Base-by-base conservation (phyloP, 2,888 invertebrate genomes). In the Linyphia triangularis region DNA sequence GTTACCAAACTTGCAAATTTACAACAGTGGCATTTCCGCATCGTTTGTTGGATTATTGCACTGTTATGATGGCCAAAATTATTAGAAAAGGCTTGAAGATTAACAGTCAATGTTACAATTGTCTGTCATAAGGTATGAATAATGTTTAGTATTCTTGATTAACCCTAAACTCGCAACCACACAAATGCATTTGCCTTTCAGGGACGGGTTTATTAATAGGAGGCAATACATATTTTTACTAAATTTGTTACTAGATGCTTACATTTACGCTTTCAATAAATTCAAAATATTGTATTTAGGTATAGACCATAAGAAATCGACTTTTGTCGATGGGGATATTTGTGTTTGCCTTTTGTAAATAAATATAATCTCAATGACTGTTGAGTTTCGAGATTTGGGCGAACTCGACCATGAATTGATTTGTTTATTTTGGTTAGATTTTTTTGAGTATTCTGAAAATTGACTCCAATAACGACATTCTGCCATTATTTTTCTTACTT, bases 11-110 rank as follows among this genome's bases (percentile, higher is more conserved):
- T 22, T 61, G 61, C 30, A 77, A 37, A 77, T 77, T 59, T 61
- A 78, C 78, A 67, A 24, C 43, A 81, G 81, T 77, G 81, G 81
- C 69, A 81, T 81, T 81, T 81, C 81, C 81, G 81, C 69, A 81
- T 69, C 57, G 67, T 81, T 81, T 77, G 24, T 61, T 77, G 75
- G 75, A 63, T 51, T 77, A 59, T 77, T 77, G 22, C 16, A 13
- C 33, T n/a, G 61, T 37, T 37, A 61, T 77, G 61, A 5, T 59
- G 61, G 37, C 24, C 24, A 61, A 77, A 24, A 61, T 63, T 24
- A 43, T 57, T n/a, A 22, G 57, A 37, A 59, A 61, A 77, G 19
- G 37, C 26, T 61, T 37, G n/a, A 40, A 37, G 37, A 61, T 61
- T n/a, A 37, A 77, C 40, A 40, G 40, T 26, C n/a, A 33, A 7